Evolutionary conservation across 23 tunicate genomes (phyloP).

Genomic region (Halocynthia aurantium): DNA sequence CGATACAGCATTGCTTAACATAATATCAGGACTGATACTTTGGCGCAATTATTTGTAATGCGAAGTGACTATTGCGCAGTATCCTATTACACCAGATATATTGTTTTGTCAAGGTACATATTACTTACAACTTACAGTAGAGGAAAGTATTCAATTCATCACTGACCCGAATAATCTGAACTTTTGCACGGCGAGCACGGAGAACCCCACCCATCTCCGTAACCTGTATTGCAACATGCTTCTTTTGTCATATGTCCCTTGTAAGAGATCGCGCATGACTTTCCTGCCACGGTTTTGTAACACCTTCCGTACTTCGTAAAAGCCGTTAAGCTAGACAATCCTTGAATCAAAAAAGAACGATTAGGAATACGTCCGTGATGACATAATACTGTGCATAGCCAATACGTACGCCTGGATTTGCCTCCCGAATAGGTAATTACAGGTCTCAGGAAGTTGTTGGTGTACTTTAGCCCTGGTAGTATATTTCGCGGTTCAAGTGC

Average conservation of each 20-base stretch:
- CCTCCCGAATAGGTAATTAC: background rate
- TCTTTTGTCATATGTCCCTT: background rate
- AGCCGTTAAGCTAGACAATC: background rate
- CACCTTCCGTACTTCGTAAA: constrained; percentile 4
- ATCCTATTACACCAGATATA: no score
- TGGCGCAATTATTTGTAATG: no score
- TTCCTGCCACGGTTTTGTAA: background rate
- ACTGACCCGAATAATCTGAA: no score
- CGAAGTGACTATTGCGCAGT: no score
- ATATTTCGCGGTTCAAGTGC: background rate
- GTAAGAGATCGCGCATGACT: background rate
- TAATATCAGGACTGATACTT: no score
- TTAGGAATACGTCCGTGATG: no score
- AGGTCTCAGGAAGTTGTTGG: constrained; percentile 6
- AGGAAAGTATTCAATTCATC: no score
- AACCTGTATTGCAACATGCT: background rate
- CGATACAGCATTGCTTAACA: no score
- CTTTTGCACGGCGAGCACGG: constrained; percentile 1
- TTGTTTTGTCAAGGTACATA: no score
- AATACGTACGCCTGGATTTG: background rate
- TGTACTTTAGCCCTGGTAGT: background rate
- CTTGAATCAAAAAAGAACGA: background rate
- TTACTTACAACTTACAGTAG: no score
- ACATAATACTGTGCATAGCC: background rate
- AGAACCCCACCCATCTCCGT: constrained; percentile 9